Evolutionary conservation across 1,140 invertebrate genomes (phyloP), one percentile per base, ranked within the genome.

Genomic region (Acromyrmex charruanus): DNA sequence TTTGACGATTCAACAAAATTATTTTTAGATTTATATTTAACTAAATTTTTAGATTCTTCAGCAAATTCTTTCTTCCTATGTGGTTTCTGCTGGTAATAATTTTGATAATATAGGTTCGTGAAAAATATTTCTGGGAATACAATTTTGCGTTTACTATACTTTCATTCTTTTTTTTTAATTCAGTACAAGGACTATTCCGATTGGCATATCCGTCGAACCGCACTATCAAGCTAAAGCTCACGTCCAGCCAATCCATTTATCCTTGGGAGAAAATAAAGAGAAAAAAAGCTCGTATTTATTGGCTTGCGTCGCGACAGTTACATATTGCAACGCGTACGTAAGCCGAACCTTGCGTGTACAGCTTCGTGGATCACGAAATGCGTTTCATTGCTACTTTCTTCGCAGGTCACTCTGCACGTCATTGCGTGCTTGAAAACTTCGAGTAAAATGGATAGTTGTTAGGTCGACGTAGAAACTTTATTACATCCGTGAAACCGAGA

Each of bases 271-370:
- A 88, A 89, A 82, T 69, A 86, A 35, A 65, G 82, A 79, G 39
- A 77, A 59, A 87, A 90, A 88, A 90, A 88, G 69, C 63, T 53
- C 77, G 86, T 68, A 89, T 91, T 93, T 92, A 93, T 92, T 92
- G 89, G 86, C 87, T 72, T 31, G 69, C 87, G 68, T 77, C 80
- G 85, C 90, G 92, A 93, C 92, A 92, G 92, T 92, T 93, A 92
- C 91, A 92, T 91, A 93, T 92, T 90, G 90, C 89, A 85, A 87
- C 58, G 80, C 39, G 77, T 89, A 85, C 39, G 77, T 89, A 85
- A 84, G 86, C 85, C 79, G 69, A 51, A 35, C 18, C 68, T 82
- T 53, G 53, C 69, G 69, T 51, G 53, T 16, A 49, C 55, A 84
- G 39, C 55, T 44, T 74, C 69, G 82, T 90, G 77, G 80, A 91